phyloP scores from a whole-genome alignment of 1,140 invertebrate genomes.

The Druon quercuslanigerum region DNA sequence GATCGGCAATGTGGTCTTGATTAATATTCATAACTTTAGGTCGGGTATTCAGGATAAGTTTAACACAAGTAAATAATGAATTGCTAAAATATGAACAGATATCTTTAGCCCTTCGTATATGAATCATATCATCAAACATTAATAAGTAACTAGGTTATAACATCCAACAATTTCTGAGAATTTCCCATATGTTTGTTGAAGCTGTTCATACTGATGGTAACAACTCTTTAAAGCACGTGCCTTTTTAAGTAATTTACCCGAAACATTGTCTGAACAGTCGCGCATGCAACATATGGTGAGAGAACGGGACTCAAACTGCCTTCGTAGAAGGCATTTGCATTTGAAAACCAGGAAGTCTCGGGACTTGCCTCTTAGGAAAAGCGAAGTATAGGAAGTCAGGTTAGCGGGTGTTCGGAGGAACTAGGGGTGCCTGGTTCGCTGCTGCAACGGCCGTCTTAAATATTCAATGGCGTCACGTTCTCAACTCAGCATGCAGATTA shows the following conservation, averaged over 20 bases:
- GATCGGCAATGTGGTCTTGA: no score
- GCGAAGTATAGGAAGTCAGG: conserved; percentile 62
- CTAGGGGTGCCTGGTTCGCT: conserved; percentile 40
- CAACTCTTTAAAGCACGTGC: background rate
- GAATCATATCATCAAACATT: no score
- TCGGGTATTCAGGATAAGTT: no score
- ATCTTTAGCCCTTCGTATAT: no score
- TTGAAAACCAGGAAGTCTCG: conserved; percentile 72
- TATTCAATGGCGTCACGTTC: conserved; percentile 73
- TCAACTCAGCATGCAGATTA: conserved; percentile 72
- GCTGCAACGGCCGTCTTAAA: conserved; percentile 68
- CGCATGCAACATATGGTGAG: conserved; percentile 58
- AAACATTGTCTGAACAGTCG: conserved; percentile 42
- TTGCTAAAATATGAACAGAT: no score
- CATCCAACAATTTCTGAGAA: no score
- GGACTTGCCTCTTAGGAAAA: conserved; percentile 68
- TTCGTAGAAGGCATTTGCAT: conserved; percentile 67
- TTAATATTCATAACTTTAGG: no score
- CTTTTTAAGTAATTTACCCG: background rate
- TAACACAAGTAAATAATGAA: no score
- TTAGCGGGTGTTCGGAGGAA: conserved; percentile 55
- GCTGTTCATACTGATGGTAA: background rate
- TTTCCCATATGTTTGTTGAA: no score
- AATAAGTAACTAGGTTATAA: no score
- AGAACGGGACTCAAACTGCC: conserved; percentile 55